These are phyloP conservation scores for Eristalis tenax DNA, from an alignment of 2,888 invertebrate species.

Conservation along the genomic window DNA sequence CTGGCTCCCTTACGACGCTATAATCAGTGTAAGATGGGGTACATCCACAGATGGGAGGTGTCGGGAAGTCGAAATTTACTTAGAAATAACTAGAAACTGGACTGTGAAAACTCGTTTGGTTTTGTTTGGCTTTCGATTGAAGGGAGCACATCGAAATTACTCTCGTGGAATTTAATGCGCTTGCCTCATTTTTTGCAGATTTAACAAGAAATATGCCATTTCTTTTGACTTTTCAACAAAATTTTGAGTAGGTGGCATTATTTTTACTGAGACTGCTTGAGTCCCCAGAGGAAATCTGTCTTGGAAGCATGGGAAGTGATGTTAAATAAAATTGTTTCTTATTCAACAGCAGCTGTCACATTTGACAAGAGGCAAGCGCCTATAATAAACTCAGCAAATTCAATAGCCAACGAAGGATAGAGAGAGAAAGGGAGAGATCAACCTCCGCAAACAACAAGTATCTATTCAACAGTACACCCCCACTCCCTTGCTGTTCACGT, in stretches of 20 bases:
- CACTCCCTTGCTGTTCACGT: background rate
- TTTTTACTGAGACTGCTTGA: no score
- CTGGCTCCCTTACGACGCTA: background rate
- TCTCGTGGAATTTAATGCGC: no score
- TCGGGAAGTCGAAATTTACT: background rate
- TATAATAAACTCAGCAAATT: background rate
- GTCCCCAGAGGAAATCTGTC: background rate
- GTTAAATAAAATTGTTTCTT: background rate
- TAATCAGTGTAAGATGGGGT: background rate
- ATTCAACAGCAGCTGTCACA: background rate
- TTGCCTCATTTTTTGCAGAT: no score
- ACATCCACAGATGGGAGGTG: background rate
- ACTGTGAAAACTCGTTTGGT: no score
- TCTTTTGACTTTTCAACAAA: no score
- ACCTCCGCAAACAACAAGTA: background rate
- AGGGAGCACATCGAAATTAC: no score
- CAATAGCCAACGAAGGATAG: no score
- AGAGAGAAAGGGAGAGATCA: background rate
- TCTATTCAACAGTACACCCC: background rate
- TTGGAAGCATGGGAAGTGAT: background rate
- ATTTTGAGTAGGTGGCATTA: no score
- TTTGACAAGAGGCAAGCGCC: background rate
- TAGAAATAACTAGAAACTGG: background rate
- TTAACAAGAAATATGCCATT: no score
- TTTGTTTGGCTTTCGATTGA: no score